Base-by-base conservation (phyloP, 2,797 vertebrate species). In the Sebastes aleutianus region DNA sequence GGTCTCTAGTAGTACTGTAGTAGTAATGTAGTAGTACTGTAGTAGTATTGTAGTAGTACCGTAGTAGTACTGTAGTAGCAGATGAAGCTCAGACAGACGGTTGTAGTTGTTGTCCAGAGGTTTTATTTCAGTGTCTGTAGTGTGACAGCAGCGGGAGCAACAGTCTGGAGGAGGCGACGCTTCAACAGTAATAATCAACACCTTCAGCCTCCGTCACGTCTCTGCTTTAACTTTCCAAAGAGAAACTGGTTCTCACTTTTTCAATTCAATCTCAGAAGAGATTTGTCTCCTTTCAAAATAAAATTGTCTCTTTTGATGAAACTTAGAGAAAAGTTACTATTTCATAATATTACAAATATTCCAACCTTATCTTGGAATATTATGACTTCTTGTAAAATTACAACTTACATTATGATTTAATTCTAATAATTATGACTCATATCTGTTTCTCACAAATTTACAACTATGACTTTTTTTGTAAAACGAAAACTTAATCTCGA, bases 121-220 rank as follows among this genome's bases (percentile, higher is more conserved):
- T 90, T 61, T 64, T 90, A 89, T 89, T 90, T 87, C 58, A 61
- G 89, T 27, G 85, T 73, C 76, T 74, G 68, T 69, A 26, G 76
- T 53, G 65, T 22, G 77, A 83, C 62, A 61, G 53, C 72, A 76
- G 79, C 63, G 34, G 69, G 76, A 83, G 82, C 74, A 39, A 32
- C 54, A 22, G 57, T 58, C 76, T 50, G 77, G 75, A 75, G 79
- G 76, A 71, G 74, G 62, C 31, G 26, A 73, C 50, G 20, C 58
- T 14, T 61, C 6, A 53, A n/a, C 50, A n/a, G 50, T 26, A 32
- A 32, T 32, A 32, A 32, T 26, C 50, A 53, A 36, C 34, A 36
- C 34, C 34, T 53, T 7, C 24, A 26, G 12, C 24, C 6, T 13
- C 8, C 27, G 6, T 27, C 20, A 26, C 3, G 27, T 31, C 16